These are phyloP conservation scores for Apotomis turbidana DNA, from an alignment of 2,888 invertebrate species.

Conservation along the genomic window DNA sequence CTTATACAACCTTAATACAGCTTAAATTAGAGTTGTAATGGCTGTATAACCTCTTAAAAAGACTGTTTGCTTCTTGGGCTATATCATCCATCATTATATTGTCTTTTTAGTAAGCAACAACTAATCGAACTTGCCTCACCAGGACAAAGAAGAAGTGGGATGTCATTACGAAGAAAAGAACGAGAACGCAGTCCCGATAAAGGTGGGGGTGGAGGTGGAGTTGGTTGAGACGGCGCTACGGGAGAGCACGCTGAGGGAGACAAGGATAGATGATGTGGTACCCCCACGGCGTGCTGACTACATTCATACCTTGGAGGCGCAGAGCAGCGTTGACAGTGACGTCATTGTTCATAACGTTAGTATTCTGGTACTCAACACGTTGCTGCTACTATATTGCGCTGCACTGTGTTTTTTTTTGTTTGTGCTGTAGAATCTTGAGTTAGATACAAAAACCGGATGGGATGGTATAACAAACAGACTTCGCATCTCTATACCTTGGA, in stretches of 20 bases:
- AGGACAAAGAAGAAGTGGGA: conserved; percentile 80
- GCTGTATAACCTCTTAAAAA: too few species aligned
- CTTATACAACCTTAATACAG: too few species aligned
- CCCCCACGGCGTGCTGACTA: conserved; percentile 78
- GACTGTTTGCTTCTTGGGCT: too few species aligned
- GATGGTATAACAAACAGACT: too few species aligned
- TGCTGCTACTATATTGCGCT: too few species aligned
- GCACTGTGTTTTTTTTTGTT: too few species aligned
- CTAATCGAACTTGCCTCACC: conserved; percentile 18
- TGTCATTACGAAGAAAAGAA: conserved; percentile 81
- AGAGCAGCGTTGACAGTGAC: conserved; percentile 84
- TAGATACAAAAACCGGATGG: too few species aligned
- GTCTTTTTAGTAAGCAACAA: neutral
- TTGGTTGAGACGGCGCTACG: conserved; percentile 61
- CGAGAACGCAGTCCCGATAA: conserved; percentile 66
- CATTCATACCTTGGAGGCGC: conserved; percentile 77
- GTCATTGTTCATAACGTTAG: conserved; percentile 89
- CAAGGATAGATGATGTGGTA: conserved; percentile 84
- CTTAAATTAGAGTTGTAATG: too few species aligned
- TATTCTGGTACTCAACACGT: neutral
- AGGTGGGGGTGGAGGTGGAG: conserved; percentile 67
- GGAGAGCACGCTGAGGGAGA: conserved; percentile 81
- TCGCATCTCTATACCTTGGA: too few species aligned
- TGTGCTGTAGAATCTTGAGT: too few species aligned
- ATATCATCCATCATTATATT: too few species aligned